Percentiles rank a stretch among this genome's conserved stretches.
Evolutionary conservation across 2,113 vertebrate genomes (phyloP).

Genomic region (Haliaeetus leucogaster): DNA sequence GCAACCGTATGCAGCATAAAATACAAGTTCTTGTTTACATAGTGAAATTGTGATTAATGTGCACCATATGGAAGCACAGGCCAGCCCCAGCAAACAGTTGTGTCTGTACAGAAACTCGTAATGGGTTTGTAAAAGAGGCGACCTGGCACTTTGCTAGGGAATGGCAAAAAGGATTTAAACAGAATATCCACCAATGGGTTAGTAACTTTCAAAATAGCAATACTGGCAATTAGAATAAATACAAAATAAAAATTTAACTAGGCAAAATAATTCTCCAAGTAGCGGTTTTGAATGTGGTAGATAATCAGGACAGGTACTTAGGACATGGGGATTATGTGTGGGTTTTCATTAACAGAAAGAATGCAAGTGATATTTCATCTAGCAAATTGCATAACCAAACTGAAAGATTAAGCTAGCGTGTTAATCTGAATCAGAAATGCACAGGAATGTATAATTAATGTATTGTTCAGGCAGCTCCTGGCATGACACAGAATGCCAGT

Average conservation of each 20-base stretch:
- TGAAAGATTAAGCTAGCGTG: neutral
- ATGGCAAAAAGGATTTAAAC: slow-evolving; percentile 25
- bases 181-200: slow-evolving; percentile 11
- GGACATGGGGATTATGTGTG: neutral
- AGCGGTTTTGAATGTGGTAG: neutral
- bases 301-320: slow-evolving; percentile 1
- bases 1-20: slow-evolving; percentile 20
- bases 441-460: neutral
- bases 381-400: neutral
- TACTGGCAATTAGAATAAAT: slow-evolving; percentile 26
- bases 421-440: neutral
- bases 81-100: slow-evolving; percentile 36
- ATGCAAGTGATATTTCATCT: neutral
- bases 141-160: neutral
- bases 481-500: neutral
- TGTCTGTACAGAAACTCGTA: slow-evolving; percentile 15
- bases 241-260: neutral
- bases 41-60: slow-evolving; percentile 64
- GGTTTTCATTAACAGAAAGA: neutral
- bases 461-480: neutral
- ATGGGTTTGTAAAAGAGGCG: neutral
- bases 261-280: neutral
- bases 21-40: slow-evolving; percentile 33
- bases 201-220: neutral
- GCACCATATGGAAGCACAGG: slow-evolving; percentile 25